Evolutionary conservation across 2,888 invertebrate species (phyloP).

Genomic region (Philaethria dido): DNA sequence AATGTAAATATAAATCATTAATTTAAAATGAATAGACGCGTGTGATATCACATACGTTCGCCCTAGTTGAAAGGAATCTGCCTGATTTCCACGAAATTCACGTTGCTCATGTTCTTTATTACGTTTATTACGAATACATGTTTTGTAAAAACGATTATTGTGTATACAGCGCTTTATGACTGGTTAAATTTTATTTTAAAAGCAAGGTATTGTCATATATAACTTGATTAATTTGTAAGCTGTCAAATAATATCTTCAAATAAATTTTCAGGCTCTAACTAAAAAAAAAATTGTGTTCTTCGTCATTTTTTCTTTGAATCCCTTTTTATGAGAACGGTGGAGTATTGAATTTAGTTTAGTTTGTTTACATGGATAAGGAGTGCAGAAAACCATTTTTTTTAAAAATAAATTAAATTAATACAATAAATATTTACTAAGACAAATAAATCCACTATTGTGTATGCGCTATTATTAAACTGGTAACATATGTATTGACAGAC

Average conservation of each 20-base stretch:
- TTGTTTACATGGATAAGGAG: too few species aligned
- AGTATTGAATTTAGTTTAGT: too few species aligned
- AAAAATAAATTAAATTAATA: too few species aligned
- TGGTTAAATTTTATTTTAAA: slow-evolving; percentile 7
- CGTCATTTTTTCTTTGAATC: too few species aligned
- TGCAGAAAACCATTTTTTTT: too few species aligned
- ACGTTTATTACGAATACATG: slow-evolving; percentile 1
- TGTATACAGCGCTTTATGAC: slow-evolving; percentile 5
- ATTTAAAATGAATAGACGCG: not conserved
- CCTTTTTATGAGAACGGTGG: too few species aligned
- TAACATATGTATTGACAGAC: too few species aligned
- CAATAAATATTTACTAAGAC: too few species aligned
- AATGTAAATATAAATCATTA: not conserved
- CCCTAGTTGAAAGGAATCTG: slow-evolving; percentile 18
- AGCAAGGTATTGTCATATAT: not conserved
- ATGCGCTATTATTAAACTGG: too few species aligned
- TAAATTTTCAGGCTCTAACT: not conserved
- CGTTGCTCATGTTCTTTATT: slow-evolving; percentile 14
- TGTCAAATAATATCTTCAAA: too few species aligned
- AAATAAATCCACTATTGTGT: too few species aligned
- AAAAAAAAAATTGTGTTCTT: too few species aligned
- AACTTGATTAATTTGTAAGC: not conserved
- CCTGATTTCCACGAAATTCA: slow-evolving; percentile 14
- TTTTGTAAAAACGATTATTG: slow-evolving; percentile 5
- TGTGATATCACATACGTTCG: not conserved